Percentiles rank a stretch among this genome's conserved stretches.
These are phyloP conservation scores for Sander vitreus DNA, from an alignment of 2,113 vertebrate genomes.

Conservation along the genomic window DNA sequence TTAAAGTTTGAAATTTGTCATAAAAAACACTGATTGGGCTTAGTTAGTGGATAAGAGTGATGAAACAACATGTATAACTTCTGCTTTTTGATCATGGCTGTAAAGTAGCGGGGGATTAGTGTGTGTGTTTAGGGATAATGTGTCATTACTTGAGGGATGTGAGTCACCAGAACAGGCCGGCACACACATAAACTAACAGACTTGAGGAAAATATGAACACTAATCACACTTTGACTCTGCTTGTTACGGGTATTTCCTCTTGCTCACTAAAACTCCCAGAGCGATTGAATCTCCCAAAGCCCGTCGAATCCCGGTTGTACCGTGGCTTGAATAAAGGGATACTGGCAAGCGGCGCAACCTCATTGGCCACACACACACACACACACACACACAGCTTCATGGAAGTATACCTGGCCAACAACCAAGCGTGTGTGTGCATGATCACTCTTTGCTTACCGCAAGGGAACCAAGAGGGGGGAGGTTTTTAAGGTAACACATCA, in stretches of 20 bases:
- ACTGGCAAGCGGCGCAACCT: slow-evolving; percentile 31
- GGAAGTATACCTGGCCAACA: slow-evolving; percentile 32
- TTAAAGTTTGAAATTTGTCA: slow-evolving; percentile 63
- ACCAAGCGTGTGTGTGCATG: slow-evolving; percentile 34
- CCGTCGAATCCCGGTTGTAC: slow-evolving; percentile 48
- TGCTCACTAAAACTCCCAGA: slow-evolving; percentile 73
- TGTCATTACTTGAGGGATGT: slow-evolving; percentile 82
- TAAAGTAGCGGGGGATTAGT: slow-evolving; percentile 77
- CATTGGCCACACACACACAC: slow-evolving; percentile 15
- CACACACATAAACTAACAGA: slow-evolving; percentile 72
- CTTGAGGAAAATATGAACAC: slow-evolving; percentile 63
- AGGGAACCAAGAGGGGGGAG: slow-evolving; percentile 19
- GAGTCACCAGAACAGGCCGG: slow-evolving; percentile 73
- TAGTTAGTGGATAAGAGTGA: slow-evolving; percentile 62
- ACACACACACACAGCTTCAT: slow-evolving; percentile 11
- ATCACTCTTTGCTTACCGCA: slow-evolving; percentile 47
- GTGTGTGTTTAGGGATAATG: slow-evolving; percentile 80
- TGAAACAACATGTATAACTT: slow-evolving; percentile 70
- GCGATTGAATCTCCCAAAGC: slow-evolving; percentile 73
- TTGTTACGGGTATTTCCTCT: slow-evolving; percentile 83
- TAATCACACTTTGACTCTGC: slow-evolving; percentile 81
- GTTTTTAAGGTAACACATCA: slow-evolving; percentile 75
- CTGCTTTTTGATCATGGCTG: slow-evolving; percentile 76
- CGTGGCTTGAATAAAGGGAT: slow-evolving; percentile 44
- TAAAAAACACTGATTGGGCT: slow-evolving; percentile 64